Evolutionary conservation across 2,888 invertebrate species (phyloP), one percentile per base, ranked within the genome.

Genomic region (Agrochola macilenta): DNA sequence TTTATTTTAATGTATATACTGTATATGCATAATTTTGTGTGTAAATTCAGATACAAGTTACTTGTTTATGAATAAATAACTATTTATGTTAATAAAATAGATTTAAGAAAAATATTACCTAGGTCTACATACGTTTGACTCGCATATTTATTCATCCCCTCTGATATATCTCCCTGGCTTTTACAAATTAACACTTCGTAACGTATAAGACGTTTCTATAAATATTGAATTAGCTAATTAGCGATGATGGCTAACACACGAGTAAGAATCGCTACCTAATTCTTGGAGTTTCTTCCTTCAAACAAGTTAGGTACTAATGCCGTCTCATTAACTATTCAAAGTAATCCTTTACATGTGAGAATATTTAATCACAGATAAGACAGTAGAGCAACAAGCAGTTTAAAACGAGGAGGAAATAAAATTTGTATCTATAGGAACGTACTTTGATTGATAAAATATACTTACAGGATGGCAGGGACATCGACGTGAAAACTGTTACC

Each of bases 141-240:
- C 23, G 8, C 23, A 54, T 23, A 23, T 54, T 54, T 23, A 57
- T n/a, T 57, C n/a, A 57, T 57, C 0, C 11, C n/a, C 57, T 11
- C 0, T 57, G 11, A n/a, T n/a, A 9, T 9, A 54, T n/a, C 52
- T 52, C 52, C 52, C 9, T 20, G 52, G 52, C 52, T 52, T 54
- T 11, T 54, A 54, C 11, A n/a, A 1, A 54, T n/a, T 57, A 57
- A n/a, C n/a, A 57, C 11, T n/a, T n/a, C 23, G 11, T n/a, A 11
- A n/a, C 54, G 54, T 54, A 54, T 52, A 57, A 54, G n/a, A 49
- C 17, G 23, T 46, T 12, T 14, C 0, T 43, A 74, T 92, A 83
- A 90, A 93, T 93, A 89, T 88, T 92, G 87, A 69, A 93, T 87
- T 57, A 77, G 69, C 86, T 92, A 91, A 92, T 93, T 91, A 74